A percentile compares a stretch with the other conserved stretches of the same genome.
These are phyloP conservation scores for Hypotaenidia philippensis DNA, from an alignment of 2,797 vertebrate genomes.

Conservation along the genomic window DNA sequence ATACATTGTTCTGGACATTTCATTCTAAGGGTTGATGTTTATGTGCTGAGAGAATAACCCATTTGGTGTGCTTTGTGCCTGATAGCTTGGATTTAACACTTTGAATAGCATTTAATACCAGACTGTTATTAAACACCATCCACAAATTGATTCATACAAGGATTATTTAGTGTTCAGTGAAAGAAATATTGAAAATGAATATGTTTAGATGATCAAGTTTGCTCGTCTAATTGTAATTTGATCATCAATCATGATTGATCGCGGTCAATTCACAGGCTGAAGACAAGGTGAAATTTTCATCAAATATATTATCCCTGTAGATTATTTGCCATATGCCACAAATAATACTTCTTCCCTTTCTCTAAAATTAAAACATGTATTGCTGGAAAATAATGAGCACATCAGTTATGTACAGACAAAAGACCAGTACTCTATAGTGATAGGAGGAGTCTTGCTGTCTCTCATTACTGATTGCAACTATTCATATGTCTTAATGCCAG, in stretches of 20 bases:
- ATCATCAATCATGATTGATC: neutral
- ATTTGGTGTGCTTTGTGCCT: neutral
- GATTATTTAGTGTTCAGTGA: neutral
- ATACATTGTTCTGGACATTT: neutral
- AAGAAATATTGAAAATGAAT: neutral
- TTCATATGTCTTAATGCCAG: neutral
- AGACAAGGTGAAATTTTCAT: neutral
- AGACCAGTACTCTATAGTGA: neutral
- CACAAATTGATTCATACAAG: neutral
- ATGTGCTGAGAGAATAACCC: neutral
- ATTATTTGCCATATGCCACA: neutral
- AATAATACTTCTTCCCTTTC: neutral
- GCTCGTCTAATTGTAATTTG: neutral
- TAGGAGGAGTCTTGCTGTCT: neutral
- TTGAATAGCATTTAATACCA: neutral
- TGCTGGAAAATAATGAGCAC: neutral
- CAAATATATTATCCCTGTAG: neutral
- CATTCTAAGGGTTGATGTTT: neutral
- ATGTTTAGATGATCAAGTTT: neutral
- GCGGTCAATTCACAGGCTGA: neutral
- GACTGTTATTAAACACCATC: neutral
- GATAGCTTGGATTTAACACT: neutral
- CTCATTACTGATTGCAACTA: constrained; percentile 30
- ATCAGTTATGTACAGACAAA: neutral
- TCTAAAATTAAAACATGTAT: neutral